Conservation (phyloP, 2,888 invertebrate genomes). For the Salpingus planirostris region DNA sequence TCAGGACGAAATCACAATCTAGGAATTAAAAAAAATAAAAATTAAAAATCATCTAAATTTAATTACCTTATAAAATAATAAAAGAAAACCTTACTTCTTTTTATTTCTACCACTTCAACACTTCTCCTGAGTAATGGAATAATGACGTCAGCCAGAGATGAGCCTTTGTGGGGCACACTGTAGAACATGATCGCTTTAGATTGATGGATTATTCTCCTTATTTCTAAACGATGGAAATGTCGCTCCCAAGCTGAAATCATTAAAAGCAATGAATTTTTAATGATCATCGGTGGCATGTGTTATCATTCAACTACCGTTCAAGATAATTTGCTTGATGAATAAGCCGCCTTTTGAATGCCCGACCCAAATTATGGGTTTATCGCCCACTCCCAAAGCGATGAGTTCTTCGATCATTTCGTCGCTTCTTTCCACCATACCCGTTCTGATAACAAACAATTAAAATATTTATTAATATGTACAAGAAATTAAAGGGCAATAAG, state of each 20-base stretch:
- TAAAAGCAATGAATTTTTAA: slow-evolving; percentile 1
- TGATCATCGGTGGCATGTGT: too few relatives aligned
- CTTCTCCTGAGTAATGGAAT: slow-evolving; percentile 67
- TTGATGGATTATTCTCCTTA: slow-evolving; percentile 45
- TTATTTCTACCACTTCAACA: slow-evolving; percentile 68
- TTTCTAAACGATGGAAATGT: slow-evolving; percentile 35
- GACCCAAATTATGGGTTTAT: slow-evolving; percentile 75
- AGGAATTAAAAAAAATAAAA: slow-evolving; percentile 22
- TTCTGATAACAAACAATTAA: slow-evolving; percentile 40
- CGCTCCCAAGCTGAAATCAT: slow-evolving; percentile 44
- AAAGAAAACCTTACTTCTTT: slow-evolving; percentile 54
- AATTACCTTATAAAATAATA: too few relatives aligned
- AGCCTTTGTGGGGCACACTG: slow-evolving; percentile 80
- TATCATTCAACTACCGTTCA: slow-evolving; percentile 46
- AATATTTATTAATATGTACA: too few relatives aligned
- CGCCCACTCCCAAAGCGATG: slow-evolving; percentile 59
- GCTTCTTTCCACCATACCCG: slow-evolving; percentile 57
- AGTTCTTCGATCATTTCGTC: slow-evolving; percentile 62
- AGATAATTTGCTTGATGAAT: slow-evolving; percentile 74
- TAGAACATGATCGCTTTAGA: slow-evolving; percentile 70
- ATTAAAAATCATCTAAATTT: slow-evolving; percentile 1
- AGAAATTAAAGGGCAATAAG: too few relatives aligned
- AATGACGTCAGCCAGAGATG: slow-evolving; percentile 65
- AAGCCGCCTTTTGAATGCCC: slow-evolving; percentile 83
- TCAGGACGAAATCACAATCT: slow-evolving; percentile 63